phyloP scores from a whole-genome alignment of 2,113 vertebrate species.

The Centropus bengalensis region DNA sequence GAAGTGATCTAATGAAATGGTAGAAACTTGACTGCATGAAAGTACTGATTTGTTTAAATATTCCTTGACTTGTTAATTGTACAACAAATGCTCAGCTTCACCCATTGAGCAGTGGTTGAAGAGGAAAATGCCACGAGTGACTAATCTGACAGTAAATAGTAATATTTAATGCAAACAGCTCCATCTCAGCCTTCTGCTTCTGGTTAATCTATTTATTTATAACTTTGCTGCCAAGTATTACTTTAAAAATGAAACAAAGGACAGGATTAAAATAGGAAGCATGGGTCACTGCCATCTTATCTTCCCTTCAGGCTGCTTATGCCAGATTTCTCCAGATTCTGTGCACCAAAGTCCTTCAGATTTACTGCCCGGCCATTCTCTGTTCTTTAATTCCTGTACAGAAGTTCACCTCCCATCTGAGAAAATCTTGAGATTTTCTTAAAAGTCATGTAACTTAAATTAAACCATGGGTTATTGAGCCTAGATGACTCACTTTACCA shows the following conservation, averaged over 20 bases:
- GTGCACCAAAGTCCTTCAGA: not conserved
- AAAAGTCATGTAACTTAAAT: not conserved
- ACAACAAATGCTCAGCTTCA: not conserved
- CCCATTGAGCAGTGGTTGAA: not conserved
- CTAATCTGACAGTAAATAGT: not conserved
- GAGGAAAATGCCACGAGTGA: not conserved
- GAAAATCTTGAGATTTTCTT: not conserved
- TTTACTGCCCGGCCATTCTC: not conserved
- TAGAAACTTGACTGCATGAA: not conserved
- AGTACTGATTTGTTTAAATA: not conserved
- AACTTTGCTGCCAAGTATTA: not conserved
- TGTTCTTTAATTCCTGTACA: not conserved
- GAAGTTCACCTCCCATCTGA: not conserved
- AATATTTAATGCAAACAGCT: not conserved
- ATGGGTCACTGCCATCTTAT: not conserved
- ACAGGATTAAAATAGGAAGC: not conserved
- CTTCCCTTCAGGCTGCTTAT: not conserved
- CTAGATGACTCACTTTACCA: conserved; percentile 17
- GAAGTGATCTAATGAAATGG: not conserved
- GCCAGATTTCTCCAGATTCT: not conserved
- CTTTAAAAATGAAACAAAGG: not conserved
- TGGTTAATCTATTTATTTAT: not conserved
- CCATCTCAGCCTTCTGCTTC: not conserved
- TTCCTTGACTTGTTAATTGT: not conserved
- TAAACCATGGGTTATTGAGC: not conserved